Evolutionary conservation across 2,797 vertebrate species (phyloP).

Genomic region (Rhinophrynus dorsalis): DNA sequence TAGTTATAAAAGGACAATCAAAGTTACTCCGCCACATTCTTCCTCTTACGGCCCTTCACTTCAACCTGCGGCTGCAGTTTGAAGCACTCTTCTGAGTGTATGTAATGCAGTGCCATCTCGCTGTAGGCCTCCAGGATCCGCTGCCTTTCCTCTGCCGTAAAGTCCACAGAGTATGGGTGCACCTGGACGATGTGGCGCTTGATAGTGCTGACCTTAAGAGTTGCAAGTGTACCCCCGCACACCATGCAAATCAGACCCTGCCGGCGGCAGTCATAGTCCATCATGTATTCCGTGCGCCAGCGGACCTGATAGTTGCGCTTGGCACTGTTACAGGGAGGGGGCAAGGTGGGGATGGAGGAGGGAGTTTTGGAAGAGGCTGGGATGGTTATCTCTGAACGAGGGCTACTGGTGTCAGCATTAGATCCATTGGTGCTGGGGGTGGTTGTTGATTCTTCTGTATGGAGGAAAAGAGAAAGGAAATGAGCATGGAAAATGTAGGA

Average conservation of each 20-base stretch:
- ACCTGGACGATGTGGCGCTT: slow-evolving; percentile 87
- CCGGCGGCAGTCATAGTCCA: slow-evolving; percentile 86
- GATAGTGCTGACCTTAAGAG: slow-evolving; percentile 83
- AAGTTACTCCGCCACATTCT: neutral
- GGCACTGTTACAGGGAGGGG: slow-evolving; percentile 81
- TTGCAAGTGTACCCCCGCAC: slow-evolving; percentile 78
- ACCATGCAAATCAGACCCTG: slow-evolving; percentile 85
- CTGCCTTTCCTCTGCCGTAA: slow-evolving; percentile 76
- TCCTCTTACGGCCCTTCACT: slow-evolving; percentile 32
- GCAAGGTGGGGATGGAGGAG: slow-evolving; percentile 55
- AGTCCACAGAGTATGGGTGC: slow-evolving; percentile 83
- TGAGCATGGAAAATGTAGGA: neutral
- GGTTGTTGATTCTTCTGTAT: neutral
- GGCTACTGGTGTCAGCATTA: neutral
- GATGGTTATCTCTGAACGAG: slow-evolving; percentile 47
- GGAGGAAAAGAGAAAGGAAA: neutral
- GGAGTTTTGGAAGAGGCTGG: slow-evolving; percentile 30
- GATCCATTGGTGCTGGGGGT: slow-evolving; percentile 8
- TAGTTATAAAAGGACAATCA: too few relatives aligned
- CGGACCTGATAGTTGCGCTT: slow-evolving; percentile 83
- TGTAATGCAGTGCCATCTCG: slow-evolving; percentile 72
- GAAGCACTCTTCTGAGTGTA: slow-evolving; percentile 70
- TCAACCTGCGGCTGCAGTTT: slow-evolving; percentile 34
- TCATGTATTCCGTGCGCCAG: slow-evolving; percentile 86
- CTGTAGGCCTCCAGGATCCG: slow-evolving; percentile 78